Percentiles rank a stretch among this genome's conserved stretches.
Evolutionary conservation across 2,888 invertebrate genomes (phyloP).

Genomic region (Meteorus cinctellus): DNA sequence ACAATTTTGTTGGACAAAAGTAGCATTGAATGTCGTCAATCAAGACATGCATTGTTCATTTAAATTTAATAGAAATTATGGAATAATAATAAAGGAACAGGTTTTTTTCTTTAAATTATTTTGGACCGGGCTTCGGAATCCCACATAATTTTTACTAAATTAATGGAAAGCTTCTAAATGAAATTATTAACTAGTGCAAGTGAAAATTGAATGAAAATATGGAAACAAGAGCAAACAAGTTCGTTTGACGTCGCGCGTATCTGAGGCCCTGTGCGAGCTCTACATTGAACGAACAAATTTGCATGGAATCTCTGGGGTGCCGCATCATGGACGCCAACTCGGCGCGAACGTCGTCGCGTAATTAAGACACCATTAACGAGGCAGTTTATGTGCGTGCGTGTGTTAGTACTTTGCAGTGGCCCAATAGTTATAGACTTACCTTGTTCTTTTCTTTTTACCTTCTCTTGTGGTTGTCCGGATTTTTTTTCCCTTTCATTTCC

Average conservation of each 20-base stretch:
- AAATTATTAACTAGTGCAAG: too few relatives aligned
- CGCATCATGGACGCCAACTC: constrained; percentile 14
- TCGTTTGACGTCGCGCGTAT: constrained; percentile 7
- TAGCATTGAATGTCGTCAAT: too few relatives aligned
- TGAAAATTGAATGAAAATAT: too few relatives aligned
- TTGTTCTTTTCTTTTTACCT: constrained; percentile 34
- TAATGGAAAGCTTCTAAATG: too few relatives aligned
- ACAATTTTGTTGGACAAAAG: too few relatives aligned
- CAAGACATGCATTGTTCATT: too few relatives aligned
- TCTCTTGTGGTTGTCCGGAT: constrained; percentile 30
- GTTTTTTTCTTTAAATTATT: too few relatives aligned
- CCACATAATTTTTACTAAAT: too few relatives aligned
- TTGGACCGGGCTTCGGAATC: too few relatives aligned
- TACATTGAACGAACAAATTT: constrained; percentile 52
- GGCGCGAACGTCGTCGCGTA: constrained; percentile 51
- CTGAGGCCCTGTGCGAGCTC: background rate
- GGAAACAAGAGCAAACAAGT: too few relatives aligned
- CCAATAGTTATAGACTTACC: constrained; percentile 38
- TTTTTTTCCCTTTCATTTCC: constrained; percentile 41
- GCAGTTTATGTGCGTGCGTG: constrained; percentile 47
- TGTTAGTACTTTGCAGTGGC: background rate
- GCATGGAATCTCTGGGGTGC: constrained; percentile 58
- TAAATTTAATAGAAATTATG: too few relatives aligned
- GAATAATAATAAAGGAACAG: too few relatives aligned
- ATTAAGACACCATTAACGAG: constrained; percentile 65